Evolutionary conservation across 2,797 vertebrate genomes (phyloP).

Genomic region (Enteromius viviparus): DNA sequence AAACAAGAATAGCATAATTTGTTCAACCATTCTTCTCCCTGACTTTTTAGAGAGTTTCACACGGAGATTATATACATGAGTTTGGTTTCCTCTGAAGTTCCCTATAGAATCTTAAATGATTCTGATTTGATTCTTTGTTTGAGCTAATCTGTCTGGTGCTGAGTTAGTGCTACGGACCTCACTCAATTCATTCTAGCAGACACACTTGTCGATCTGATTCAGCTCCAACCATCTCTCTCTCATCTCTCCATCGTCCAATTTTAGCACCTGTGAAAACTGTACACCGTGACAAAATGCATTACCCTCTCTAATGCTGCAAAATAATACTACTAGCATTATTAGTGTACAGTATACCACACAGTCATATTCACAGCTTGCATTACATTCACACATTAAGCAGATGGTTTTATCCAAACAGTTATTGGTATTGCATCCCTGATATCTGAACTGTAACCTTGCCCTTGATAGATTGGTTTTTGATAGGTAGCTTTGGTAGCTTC

Average conservation of each 20-base stretch:
- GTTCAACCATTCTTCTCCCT: too few species aligned
- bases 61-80: too few species aligned
- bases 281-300: neutral
- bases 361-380: neutral
- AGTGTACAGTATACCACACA: neutral
- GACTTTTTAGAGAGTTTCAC: too few species aligned
- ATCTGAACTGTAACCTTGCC: neutral
- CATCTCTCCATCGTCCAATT: neutral
- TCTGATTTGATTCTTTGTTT: too few species aligned
- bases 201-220: neutral
- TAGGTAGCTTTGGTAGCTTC: neutral
- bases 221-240: neutral
- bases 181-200: neutral
- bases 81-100: too few species aligned
- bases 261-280: slow-evolving; percentile 15
- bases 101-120: too few species aligned
- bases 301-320: neutral
- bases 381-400: neutral
- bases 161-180: neutral
- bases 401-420: neutral
- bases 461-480: neutral
- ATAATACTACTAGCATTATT: neutral
- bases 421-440: neutral
- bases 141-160: too few species aligned
- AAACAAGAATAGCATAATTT: too few species aligned